Evolutionary conservation across 2,113 vertebrate genomes (phyloP).

Genomic region (Xenopus borealis): DNA sequence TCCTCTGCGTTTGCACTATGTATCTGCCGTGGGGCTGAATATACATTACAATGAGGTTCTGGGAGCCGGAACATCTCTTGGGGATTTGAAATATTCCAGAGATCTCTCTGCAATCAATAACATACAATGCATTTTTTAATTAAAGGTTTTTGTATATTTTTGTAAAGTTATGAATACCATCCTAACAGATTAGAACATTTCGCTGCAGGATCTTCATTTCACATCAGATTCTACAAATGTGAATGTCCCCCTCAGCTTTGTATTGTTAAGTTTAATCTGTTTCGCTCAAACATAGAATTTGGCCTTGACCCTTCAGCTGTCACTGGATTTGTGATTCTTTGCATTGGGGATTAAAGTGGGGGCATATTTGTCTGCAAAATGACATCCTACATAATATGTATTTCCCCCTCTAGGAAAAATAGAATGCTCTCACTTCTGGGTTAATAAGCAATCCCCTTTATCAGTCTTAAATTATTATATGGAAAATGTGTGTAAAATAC

Average conservation of each 20-base stretch:
- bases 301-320: neutral
- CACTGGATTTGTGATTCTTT: neutral
- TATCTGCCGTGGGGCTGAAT: slow-evolving; percentile 13
- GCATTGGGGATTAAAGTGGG: neutral
- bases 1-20: slow-evolving; percentile 13
- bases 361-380: neutral
- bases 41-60: neutral
- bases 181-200: neutral
- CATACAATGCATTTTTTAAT: too few species aligned
- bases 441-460: too few species aligned
- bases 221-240: neutral
- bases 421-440: too few species aligned
- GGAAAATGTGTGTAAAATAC: too few species aligned
- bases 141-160: neutral
- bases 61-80: too few species aligned
- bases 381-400: neutral
- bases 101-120: neutral
- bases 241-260: neutral
- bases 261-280: neutral
- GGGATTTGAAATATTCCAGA: neutral
- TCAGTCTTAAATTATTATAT: too few species aligned
- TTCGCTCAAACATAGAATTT: neutral
- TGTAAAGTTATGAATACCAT: neutral
- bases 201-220: neutral
- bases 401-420: too few species aligned